Conservation (phyloP, 2,888 invertebrate genomes). For the Andrena bicolor region DNA sequence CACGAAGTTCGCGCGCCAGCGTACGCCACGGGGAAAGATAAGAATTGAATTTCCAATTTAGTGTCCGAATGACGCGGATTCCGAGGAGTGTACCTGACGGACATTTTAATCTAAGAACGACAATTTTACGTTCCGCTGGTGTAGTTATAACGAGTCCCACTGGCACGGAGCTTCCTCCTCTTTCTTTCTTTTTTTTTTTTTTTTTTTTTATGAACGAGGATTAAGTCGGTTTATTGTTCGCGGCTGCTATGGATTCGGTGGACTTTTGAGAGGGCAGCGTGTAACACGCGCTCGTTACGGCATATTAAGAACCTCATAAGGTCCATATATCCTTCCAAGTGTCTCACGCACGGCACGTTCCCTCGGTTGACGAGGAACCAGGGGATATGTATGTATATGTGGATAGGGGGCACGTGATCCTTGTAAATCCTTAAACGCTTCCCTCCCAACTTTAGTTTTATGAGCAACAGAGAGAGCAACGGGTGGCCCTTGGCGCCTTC, state of each 20-base stretch:
- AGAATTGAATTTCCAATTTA: slow-evolving; percentile 47
- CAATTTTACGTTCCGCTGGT: not conserved
- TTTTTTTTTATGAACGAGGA: not conserved
- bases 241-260: not conserved
- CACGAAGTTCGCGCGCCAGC: not conserved
- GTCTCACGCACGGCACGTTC: slow-evolving; percentile 14
- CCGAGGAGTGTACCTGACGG: not conserved
- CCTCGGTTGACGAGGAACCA: slow-evolving; percentile 1
- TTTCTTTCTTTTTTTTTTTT: too few species aligned
- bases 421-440: slow-evolving; percentile 39
- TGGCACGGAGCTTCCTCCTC: not conserved
- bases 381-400: not conserved
- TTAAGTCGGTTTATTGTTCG: not conserved
- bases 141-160: not conserved
- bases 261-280: slow-evolving; percentile 17
- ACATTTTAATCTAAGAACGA: not conserved
- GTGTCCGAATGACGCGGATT: not conserved
- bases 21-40: not conserved
- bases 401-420: slow-evolving; percentile 30
- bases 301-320: slow-evolving; percentile 20
- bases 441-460: slow-evolving; percentile 19
- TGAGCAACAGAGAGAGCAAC: slow-evolving; percentile 9
- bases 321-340: not conserved
- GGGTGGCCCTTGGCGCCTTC: not conserved
- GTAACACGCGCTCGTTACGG: slow-evolving; percentile 8